These are phyloP conservation scores for Gavia stellata DNA, from an alignment of 2,113 vertebrate species.

Conservation along the genomic window DNA sequence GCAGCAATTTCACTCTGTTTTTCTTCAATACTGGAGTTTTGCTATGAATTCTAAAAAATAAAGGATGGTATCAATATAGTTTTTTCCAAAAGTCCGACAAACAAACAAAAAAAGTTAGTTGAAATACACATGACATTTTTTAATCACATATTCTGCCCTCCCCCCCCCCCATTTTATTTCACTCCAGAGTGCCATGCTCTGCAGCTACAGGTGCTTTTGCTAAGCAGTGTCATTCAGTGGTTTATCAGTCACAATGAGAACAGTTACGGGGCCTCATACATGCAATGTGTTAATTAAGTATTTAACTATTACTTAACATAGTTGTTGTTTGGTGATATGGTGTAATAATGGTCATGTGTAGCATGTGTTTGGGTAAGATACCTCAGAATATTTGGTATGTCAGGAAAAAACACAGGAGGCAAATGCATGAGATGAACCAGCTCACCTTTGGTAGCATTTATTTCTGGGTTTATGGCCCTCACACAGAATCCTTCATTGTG, in stretches of 20 bases:
- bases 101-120: not conserved
- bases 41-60: not conserved
- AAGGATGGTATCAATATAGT: not conserved
- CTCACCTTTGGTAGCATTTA: not conserved
- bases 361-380: not conserved
- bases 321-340: not conserved
- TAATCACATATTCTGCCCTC: not conserved
- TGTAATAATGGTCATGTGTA: accelerated
- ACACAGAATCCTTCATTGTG: not conserved
- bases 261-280: not conserved
- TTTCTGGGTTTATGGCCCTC: not conserved
- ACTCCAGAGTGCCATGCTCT: not conserved
- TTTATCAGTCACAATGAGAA: not conserved
- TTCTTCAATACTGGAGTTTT: not conserved
- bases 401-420: not conserved
- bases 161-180: not conserved
- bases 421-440: not conserved
- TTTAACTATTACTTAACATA: not conserved
- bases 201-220: not conserved
- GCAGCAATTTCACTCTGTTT: not conserved
- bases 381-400: not conserved
- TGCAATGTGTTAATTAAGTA: not conserved
- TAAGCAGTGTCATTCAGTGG: not conserved
- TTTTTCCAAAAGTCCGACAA: not conserved
- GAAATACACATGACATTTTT: not conserved